Evolutionary conservation across 2,797 vertebrate species (phyloP).

Genomic region (Channa striata): DNA sequence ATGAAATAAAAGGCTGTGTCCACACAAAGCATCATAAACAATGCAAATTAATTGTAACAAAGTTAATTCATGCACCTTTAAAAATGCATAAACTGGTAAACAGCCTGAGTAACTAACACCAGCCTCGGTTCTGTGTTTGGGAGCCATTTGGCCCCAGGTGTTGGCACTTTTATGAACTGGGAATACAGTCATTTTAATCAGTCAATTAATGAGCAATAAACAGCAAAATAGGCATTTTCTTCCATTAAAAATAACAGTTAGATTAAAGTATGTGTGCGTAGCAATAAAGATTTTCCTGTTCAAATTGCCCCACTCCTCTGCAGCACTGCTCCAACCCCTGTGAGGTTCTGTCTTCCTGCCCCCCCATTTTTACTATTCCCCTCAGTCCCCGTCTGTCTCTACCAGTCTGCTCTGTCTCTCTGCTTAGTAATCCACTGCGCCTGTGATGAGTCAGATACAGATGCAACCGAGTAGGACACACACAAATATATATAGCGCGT

Average conservation of each 20-base stretch:
- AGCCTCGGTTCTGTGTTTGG: not conserved
- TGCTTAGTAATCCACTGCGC: slow-evolving; percentile 43
- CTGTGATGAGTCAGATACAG: slow-evolving; percentile 54
- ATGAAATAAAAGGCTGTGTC: too few species aligned
- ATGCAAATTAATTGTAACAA: too few species aligned
- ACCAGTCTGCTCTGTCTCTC: slow-evolving; percentile 10
- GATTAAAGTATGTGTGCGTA: slow-evolving; percentile 1
- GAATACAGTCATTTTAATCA: slow-evolving; percentile 1
- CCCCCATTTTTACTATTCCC: slow-evolving; percentile 2
- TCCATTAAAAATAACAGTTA: slow-evolving; percentile 11
- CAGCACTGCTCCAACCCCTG: not conserved
- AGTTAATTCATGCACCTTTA: too few species aligned
- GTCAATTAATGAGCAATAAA: slow-evolving; percentile 15
- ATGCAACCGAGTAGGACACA: slow-evolving; percentile 18
- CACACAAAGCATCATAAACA: too few species aligned
- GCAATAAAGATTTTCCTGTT: slow-evolving; percentile 1
- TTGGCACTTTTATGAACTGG: slow-evolving; percentile 1
- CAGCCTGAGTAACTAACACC: too few species aligned
- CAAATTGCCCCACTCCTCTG: not conserved
- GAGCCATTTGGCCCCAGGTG: not conserved
- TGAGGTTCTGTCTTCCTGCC: not conserved
- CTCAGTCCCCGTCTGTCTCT: slow-evolving; percentile 4
- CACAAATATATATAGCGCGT: slow-evolving; percentile 9
- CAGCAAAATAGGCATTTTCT: slow-evolving; percentile 3
- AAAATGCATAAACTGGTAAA: too few species aligned